phyloP scores from a whole-genome alignment of 2,113 vertebrate genomes.

The Paracanthobrama guichenoti region DNA sequence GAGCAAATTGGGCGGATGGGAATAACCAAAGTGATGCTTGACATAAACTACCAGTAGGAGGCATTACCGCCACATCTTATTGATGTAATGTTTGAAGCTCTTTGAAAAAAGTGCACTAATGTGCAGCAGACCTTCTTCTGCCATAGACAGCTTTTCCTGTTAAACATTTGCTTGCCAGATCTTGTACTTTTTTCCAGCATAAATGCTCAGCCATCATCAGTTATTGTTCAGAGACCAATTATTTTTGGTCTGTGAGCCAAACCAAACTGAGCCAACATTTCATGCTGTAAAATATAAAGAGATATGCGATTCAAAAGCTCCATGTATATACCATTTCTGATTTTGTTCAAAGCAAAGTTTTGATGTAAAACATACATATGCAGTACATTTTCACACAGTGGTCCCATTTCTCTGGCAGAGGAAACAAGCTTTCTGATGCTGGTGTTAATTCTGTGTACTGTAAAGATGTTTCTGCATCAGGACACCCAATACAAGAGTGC shows the following conservation, averaged over 20 bases:
- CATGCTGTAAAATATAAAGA: not conserved
- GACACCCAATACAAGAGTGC: not conserved
- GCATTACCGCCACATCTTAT: not conserved
- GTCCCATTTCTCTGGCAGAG: not conserved
- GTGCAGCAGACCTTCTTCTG: not conserved
- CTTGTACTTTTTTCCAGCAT: not conserved
- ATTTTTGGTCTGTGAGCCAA: not conserved
- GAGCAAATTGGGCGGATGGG: not conserved
- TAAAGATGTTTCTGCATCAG: not conserved
- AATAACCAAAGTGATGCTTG: not conserved
- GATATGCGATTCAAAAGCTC: not conserved
- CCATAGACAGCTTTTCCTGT: not conserved
- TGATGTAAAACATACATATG: not conserved
- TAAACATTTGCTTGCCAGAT: constrained; percentile 8
- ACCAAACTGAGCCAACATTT: not conserved
- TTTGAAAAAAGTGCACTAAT: not conserved
- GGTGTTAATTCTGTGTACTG: not conserved
- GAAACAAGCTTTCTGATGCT: not conserved
- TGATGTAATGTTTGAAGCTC: not conserved
- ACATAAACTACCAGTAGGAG: not conserved
- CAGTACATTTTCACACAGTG: not conserved
- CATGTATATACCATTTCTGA: not conserved
- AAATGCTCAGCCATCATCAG: not conserved
- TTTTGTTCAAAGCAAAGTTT: not conserved
- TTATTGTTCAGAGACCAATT: not conserved